Evolutionary conservation across 1,140 invertebrate genomes (phyloP).

Genomic region (Drosophila sulfurigaster): DNA sequence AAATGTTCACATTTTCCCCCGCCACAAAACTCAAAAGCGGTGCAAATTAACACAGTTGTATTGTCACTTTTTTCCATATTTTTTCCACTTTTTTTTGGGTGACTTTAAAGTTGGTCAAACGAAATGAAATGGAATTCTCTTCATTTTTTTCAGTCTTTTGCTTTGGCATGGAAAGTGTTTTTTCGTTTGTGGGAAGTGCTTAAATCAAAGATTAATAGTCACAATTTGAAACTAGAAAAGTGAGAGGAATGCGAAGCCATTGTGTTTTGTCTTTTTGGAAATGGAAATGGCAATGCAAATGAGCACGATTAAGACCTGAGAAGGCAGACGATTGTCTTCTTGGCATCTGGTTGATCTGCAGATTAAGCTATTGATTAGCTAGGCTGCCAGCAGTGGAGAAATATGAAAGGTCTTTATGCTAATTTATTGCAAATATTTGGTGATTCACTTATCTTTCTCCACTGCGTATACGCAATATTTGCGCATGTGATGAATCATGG

Average conservation of each 20-base stretch:
- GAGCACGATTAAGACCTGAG: conserved; percentile 31
- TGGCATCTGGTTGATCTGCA: neutral
- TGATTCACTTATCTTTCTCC: neutral
- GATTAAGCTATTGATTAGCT: conserved; percentile 7
- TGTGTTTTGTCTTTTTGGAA: conserved; percentile 3
- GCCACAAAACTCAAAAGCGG: conserved; percentile 27
- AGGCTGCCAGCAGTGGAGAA: neutral
- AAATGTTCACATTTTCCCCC: conserved; percentile 60
- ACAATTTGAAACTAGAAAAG: conserved; percentile 34
- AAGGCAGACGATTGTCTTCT: neutral
- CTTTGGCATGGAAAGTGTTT: conserved; percentile 47
- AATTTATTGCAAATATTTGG: conserved; percentile 9
- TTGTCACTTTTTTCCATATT: conserved; percentile 34
- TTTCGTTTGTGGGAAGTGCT: conserved; percentile 1
- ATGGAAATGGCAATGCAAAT: conserved; percentile 19
- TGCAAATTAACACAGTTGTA: conserved; percentile 80
- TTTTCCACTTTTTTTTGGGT: conserved; percentile 36
- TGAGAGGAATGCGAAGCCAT: conserved; percentile 37
- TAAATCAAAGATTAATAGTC: conserved; percentile 46
- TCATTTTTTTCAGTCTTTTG: conserved; percentile 33
- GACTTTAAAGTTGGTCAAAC: conserved; percentile 63
- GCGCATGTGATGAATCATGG: neutral
- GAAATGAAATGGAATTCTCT: conserved; percentile 76
- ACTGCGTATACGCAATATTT: neutral
- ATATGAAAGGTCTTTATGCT: conserved; percentile 5